A percentile compares a stretch with the other conserved stretches of the same genome.
phyloP scores from a whole-genome alignment of 2,888 invertebrate genomes.

The Tineola bisselliella region DNA sequence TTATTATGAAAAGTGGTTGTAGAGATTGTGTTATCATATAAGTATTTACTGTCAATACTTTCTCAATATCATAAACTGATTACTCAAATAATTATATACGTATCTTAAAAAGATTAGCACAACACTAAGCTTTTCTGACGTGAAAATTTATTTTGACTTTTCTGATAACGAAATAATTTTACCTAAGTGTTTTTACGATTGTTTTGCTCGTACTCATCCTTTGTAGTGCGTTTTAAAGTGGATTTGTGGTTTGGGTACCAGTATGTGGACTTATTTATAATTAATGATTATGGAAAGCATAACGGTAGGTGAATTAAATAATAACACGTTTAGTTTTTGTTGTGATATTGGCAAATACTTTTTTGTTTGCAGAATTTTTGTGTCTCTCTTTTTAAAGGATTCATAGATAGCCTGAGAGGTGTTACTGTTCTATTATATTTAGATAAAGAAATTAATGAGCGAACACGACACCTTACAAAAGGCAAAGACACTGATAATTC shows the following conservation, averaged over 20 bases:
- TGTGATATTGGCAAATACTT: slow-evolving; percentile 18
- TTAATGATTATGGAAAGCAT: slow-evolving; percentile 21
- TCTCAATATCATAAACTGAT: too few relatives aligned
- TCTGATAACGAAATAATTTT: neutral
- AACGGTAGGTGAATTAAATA: slow-evolving; percentile 18
- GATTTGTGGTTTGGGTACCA: neutral
- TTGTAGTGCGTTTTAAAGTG: neutral
- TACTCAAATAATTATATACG: too few relatives aligned
- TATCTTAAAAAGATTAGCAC: neutral
- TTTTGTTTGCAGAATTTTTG: slow-evolving; percentile 64
- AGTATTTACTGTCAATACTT: too few relatives aligned
- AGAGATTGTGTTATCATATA: too few relatives aligned
- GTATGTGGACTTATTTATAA: too few relatives aligned
- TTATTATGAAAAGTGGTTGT: too few relatives aligned
- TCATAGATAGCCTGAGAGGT: slow-evolving; percentile 83
- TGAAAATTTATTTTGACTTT: neutral
- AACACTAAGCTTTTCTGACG: neutral
- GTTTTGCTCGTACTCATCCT: neutral
- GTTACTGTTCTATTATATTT: slow-evolving; percentile 79
- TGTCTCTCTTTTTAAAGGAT: slow-evolving; percentile 74
- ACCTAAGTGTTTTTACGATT: neutral
- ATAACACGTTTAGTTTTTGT: slow-evolving; percentile 1
- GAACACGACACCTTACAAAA: slow-evolving; percentile 65
- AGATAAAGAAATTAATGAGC: slow-evolving; percentile 80
- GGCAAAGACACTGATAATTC: slow-evolving; percentile 48